Evolutionary conservation across 2,888 invertebrate species (phyloP), one percentile per base, ranked within the genome.

Genomic region (Plagodis pulveraria): DNA sequence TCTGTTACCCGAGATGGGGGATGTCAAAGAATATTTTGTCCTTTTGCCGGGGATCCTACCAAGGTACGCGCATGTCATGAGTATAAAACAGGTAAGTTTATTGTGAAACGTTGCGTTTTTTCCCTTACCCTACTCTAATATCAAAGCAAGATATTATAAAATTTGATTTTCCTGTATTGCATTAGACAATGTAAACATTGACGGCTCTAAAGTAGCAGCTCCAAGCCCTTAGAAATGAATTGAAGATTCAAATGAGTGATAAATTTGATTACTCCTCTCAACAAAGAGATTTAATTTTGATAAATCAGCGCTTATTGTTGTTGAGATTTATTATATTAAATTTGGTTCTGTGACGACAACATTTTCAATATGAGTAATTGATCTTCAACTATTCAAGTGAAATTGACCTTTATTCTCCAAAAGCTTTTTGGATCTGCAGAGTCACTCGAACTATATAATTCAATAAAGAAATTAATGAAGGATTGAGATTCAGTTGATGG

Each of bases 261-360:
- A 90, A 90, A 91, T 89, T 91, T 89, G 89, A 91, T 91, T 91
- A 88, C 81, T 81, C 68, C 71, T 77, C 78, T 77, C 74, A 73
- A 90, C 89, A 89, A 90, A 87, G 87, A 89, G 89, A 91, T 91
- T 91, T 88, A 82, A 89, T 90, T 91, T 87, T 84, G 87, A 90
- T 90, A 91, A 89, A 89, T 90, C 87, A 90, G 80, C 84, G 84
- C 82, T 82, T 81, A 88, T 87, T 89, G 88, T 87, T 81, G 81
- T 72, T 71, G 67, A 80, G 80, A 86, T 86, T 86, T 86, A 87
- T 86, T 79, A 83, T 82, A 40, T 40, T 40, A 40, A 40, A 77
- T 84, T 84, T 79, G 72, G 72, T 77, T 69, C 70, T 67, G 67
- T 72, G 74, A 78, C 70, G 69, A 67, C 71, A 74, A 68, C 64